Evolutionary conservation across 2,113 vertebrate genomes (phyloP).

Genomic region (Ploceus nigricollis): DNA sequence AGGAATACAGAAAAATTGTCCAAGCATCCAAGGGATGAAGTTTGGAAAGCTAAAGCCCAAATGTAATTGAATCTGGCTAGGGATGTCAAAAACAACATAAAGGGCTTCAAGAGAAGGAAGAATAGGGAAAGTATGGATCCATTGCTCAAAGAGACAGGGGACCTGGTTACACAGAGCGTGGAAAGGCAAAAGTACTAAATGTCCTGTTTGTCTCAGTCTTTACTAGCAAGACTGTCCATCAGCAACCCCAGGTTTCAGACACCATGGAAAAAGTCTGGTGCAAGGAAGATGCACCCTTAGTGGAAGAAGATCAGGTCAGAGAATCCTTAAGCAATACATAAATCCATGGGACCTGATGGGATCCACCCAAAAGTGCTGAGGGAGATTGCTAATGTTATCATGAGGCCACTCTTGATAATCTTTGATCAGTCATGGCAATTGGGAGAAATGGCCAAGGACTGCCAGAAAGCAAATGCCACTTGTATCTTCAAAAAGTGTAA

Average conservation of each 20-base stretch:
- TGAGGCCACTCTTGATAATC: not conserved
- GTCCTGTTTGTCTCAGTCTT: not conserved
- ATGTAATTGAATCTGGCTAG: not conserved
- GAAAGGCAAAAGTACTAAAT: not conserved
- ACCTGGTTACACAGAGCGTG: not conserved
- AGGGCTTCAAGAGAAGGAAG: not conserved
- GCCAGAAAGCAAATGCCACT: not conserved
- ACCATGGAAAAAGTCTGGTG: not conserved
- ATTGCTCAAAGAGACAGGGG: not conserved
- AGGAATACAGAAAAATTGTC: not conserved
- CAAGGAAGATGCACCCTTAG: not conserved
- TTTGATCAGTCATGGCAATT: not conserved
- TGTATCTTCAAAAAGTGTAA: not conserved
- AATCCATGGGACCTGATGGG: not conserved
- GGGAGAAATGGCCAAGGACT: not conserved
- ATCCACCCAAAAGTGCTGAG: not conserved
- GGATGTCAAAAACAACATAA: not conserved
- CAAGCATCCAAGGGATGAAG: not conserved
- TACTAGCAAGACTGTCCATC: not conserved
- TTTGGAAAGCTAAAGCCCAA: not conserved
- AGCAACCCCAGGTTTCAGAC: not conserved
- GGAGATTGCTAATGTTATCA: not conserved
- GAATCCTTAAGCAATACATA: not conserved
- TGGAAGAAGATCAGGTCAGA: not conserved
- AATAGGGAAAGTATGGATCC: not conserved